phyloP scores from a whole-genome alignment of 2,797 vertebrate species.

The Sciaenops ocellatus region DNA sequence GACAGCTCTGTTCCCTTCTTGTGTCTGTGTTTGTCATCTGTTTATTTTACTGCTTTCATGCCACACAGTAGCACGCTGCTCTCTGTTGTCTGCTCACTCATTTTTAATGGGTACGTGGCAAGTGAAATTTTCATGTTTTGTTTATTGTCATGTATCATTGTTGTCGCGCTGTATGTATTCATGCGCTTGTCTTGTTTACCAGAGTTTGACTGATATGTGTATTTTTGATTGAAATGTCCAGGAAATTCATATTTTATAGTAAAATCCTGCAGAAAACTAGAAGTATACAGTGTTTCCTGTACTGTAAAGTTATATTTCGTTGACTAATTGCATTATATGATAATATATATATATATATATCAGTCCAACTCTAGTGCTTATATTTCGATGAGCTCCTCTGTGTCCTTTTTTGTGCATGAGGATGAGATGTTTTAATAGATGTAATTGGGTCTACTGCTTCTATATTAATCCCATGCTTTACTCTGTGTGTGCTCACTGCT shows the following conservation, averaged over 20 bases:
- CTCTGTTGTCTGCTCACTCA: conserved; percentile 64
- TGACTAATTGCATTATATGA: neutral
- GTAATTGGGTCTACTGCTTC: conserved; percentile 52
- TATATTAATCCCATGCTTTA: conserved; percentile 58
- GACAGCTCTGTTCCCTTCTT: conserved; percentile 62
- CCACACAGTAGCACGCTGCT: conserved; percentile 37
- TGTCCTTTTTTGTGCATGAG: conserved; percentile 12
- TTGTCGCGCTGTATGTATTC: conserved; percentile 18
- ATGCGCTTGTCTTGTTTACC: conserved; percentile 28
- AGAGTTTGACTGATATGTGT: conserved; percentile 31
- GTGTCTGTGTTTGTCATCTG: conserved; percentile 62
- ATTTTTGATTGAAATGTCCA: conserved; percentile 3
- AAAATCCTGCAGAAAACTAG: neutral
- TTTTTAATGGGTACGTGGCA: conserved; percentile 59
- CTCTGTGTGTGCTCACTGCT: conserved; percentile 35
- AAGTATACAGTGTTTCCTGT: neutral
- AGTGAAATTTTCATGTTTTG: conserved; percentile 49
- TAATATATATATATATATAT: neutral
- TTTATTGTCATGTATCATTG: conserved; percentile 57
- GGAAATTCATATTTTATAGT: neutral
- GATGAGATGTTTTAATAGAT: conserved; percentile 47
- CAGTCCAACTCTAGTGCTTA: conserved; percentile 16
- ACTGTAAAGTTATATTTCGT: neutral
- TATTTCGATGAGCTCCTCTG: neutral
- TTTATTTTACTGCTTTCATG: conserved; percentile 61